Percentiles rank a stretch among this genome's conserved stretches.
Evolutionary conservation across 2,888 invertebrate genomes (phyloP).

Genomic region (Ephialtes manifestator): DNA sequence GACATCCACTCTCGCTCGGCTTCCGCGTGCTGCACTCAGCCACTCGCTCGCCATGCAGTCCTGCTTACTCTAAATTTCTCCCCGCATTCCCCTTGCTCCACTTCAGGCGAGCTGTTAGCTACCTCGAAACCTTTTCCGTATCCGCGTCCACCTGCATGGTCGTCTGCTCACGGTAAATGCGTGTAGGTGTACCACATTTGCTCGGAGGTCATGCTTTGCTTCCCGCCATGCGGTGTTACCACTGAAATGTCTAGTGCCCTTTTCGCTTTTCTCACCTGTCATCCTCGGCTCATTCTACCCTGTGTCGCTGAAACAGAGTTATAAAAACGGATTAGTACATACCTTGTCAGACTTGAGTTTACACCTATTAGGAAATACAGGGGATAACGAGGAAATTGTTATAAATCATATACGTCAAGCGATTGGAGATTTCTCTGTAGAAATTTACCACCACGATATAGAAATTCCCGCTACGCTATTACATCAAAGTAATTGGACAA

Average conservation of each 20-base stretch:
- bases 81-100: constrained; percentile 5
- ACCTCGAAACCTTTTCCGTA: constrained; percentile 36
- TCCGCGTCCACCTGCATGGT: constrained; percentile 29
- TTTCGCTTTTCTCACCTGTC: constrained; percentile 35
- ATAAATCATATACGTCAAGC: too few relatives aligned
- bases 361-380: background rate
- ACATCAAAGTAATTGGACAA: too few relatives aligned
- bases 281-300: background rate
- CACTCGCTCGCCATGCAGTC: constrained; percentile 1
- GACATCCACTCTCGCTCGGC: constrained; percentile 35
- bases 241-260: background rate
- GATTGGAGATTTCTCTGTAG: too few relatives aligned
- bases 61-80: constrained; percentile 7
- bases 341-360: background rate
- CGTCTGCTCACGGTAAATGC: constrained; percentile 8
- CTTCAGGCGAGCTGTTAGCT: constrained; percentile 37
- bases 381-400: background rate
- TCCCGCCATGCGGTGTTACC: constrained; percentile 7
- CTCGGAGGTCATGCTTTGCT: constrained; percentile 35
- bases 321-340: constrained; percentile 4
- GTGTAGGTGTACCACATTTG: background rate
- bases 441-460: too few relatives aligned
- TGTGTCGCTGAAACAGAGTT: background rate
- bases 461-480: too few relatives aligned
- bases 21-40: constrained; percentile 44